Evolutionary conservation across 2,888 invertebrate species (phyloP), one percentile per base, ranked within the genome.

Genomic region (Eristalinus sepulchralis): DNA sequence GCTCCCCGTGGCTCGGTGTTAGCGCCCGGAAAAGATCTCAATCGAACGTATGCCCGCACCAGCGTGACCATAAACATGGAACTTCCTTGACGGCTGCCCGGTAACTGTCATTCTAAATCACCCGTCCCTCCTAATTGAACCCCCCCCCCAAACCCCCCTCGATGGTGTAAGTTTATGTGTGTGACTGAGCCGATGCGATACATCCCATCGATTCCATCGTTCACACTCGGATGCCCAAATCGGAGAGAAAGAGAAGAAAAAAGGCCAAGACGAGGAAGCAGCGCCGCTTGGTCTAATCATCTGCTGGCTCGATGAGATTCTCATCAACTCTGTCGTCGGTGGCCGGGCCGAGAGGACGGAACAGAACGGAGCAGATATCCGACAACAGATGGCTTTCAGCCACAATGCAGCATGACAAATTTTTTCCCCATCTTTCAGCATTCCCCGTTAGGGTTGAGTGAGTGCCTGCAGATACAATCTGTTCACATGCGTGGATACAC

Each of bases 371-470:
- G 53, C 63, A 70, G 55, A 63, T 20, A 62, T 24, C 39, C 20
- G 60, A 71, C 73, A 84, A 76, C 80, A 84, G 76, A 81, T 84
- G 81, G 84, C 76, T 80, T 57, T 76, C 24, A 62, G 84, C 76
- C 67, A 67, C 70, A 71, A 76, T 84, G 57, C 71, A 77, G 67
- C 76, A 68, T 72, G 84, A 81, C 81, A 71, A 47, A 33, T 20
- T 70, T 78, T 70, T 67, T 71, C 6, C 1, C 47, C 33, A 8
- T 1, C 39, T 10, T n/a, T 8, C 11, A 63, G 63, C 27, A 27
- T 76, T 84, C 55, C 47, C 84, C 84, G 84, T 85, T 85, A 85
- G 59, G 59, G 71, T 77, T 85, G 81, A 85, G 57, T 81, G 71
- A 76, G 66, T 81, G 63, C 34, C 75, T 66, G 33, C 9, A n/a